Evolutionary conservation across 2,113 vertebrate genomes (phyloP).

Genomic region (Nothobranchius kuhntae): DNA sequence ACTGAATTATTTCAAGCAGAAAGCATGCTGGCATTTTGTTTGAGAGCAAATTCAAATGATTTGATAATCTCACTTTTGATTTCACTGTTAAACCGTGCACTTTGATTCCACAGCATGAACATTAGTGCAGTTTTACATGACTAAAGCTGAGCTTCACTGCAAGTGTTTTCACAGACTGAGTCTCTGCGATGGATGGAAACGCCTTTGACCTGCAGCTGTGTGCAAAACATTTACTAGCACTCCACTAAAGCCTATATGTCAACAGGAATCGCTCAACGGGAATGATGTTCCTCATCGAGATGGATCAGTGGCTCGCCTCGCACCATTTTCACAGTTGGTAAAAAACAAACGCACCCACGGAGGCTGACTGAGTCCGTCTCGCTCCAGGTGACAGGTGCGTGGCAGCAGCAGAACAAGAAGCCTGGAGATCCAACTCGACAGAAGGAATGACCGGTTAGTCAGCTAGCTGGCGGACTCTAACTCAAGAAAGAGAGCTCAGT

Average conservation of each 20-base stretch:
- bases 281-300: conserved; percentile 19
- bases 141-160: not conserved
- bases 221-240: conserved; percentile 31
- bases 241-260: conserved; percentile 32
- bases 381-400: conserved; percentile 62
- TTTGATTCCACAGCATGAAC: not conserved
- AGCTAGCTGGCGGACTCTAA: conserved; percentile 42
- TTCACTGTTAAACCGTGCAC: not conserved
- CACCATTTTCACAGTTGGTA: conserved; percentile 34
- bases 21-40: not conserved
- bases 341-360: conserved; percentile 1
- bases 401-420: conserved; percentile 31
- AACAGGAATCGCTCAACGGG: conserved; percentile 38
- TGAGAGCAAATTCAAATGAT: not conserved
- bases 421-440: conserved; percentile 36
- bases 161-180: conserved; percentile 6
- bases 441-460: conserved; percentile 57
- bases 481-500: conserved; percentile 29
- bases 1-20: not conserved
- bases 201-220: conserved; percentile 25
- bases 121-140: not conserved
- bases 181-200: conserved; percentile 8
- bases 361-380: not conserved
- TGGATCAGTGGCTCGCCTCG: conserved; percentile 24
- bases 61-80: not conserved